Evolutionary conservation across 2,113 vertebrate species (phyloP), one percentile per base, ranked within the genome.

Genomic region (Osmerus mordax): DNA sequence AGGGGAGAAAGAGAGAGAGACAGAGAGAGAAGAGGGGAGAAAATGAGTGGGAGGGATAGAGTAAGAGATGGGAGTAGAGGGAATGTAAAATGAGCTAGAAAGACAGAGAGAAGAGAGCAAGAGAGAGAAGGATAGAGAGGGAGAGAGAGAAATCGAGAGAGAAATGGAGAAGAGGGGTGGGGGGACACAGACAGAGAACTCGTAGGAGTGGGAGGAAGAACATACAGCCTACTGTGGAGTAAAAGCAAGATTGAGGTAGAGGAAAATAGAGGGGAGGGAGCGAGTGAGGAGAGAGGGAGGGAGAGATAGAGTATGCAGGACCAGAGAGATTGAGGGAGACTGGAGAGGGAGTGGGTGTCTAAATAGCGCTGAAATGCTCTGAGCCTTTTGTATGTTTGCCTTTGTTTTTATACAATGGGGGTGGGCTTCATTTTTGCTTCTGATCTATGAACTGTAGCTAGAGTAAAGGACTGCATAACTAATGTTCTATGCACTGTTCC

Each of bases 311-410:
- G 59, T 18, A 77, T 80, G 81, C 78, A 79, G 83, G 82, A 80
- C 79, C 82, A 82, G 80, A 88, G 87, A 87, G 83, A 36, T 36
- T 36, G 78, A 81, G 81, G 79, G 80, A 84, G 81, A 80, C 79
- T 83, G 83, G 80, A 88, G 88, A 87, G 83, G 80, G 84, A 84
- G 87, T 90, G 86, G 89, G 89, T 83, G 89, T 89, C 83, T 87
- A 86, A 86, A 87, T 86, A 81, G 83, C 70, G 75, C 75, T 79
- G 70, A 79, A 87, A 78, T 65, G 86, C 87, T 88, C 78, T 28
- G 85, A 77, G 81, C 79, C 85, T 84, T 87, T 80, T 85, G 60
- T 83, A 62, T 86, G 83, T 86, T 87, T 86, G 80, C 77, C 80
- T 83, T 86, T 89, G 88, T 87, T 80, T 75, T 83, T 81, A 83